Evolutionary conservation across 2,888 invertebrate species (phyloP), one percentile per base, ranked within the genome.

Genomic region (Mongoloraphidia duomilia): DNA sequence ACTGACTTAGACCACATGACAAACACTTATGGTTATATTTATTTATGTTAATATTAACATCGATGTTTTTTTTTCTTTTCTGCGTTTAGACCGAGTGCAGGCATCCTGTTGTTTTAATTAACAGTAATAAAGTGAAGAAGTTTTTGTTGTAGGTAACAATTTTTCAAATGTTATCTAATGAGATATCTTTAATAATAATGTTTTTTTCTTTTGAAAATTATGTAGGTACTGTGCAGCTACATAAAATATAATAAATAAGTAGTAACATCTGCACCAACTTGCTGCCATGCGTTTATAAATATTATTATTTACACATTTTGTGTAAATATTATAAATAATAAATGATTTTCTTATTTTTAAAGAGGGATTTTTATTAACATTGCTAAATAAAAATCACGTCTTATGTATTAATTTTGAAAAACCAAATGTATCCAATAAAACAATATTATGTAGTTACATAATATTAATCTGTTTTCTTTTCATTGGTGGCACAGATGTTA

Each of bases 141-240:
- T 26, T 26, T 26, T 26, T 26, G 26, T 26, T 39, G 17, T 14
- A 14, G 40, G 17, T 39, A 39, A 39, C 40, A 39, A 39, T 39
- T 39, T 39, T 12, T 39, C 17, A 14, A 39, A 39, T 39, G 17
- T 39, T 39, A 39, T 39, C 40, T 39, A 39, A 39, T 12, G 17
- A 39, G 12, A 39, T 39, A 39, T 39, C 12, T 39, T 14, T 39
- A 39, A 39, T 39, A 39, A 39, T 12, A 39, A 39, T 39, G 40
- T 14, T 39, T 39, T 14, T 39, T 39, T 12, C 12, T 39, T 17
- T 14, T 39, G 40, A 26, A 56, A 56, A 53, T 52, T 56, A 53
- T 57, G 54, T 55, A 57, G 57, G 58, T 57, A 57, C 58, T 55
- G 58, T 58, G 58, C 58, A 58, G 58, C 58, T 58, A 57, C 56